phyloP scores from a whole-genome alignment of 2,797 vertebrate species.

The Peromyscus attwateri region DNA sequence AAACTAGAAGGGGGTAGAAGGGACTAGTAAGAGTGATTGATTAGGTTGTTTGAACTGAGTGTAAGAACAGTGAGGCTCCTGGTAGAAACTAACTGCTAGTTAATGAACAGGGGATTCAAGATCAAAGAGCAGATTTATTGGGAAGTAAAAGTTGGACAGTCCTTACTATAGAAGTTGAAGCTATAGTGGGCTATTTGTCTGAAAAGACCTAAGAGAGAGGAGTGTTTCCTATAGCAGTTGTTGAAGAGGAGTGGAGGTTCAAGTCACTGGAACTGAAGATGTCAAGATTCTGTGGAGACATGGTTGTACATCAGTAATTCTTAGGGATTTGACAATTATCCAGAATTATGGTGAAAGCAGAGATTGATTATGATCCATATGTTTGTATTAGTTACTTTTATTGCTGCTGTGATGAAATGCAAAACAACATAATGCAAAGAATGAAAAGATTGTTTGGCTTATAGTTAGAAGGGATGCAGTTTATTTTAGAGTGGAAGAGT shows the following conservation, averaged over 20 bases:
- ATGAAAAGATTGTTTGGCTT: neutral
- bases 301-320: neutral
- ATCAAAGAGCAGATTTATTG: constrained; percentile 18
- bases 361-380: neutral
- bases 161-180: neutral
- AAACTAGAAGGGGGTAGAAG: neutral
- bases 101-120: neutral
- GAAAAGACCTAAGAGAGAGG: neutral
- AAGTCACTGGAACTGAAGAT: constrained; percentile 32
- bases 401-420: neutral
- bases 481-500: neutral
- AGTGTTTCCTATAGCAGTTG: neutral
- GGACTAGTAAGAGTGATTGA: neutral
- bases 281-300: neutral
- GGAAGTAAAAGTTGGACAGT: neutral
- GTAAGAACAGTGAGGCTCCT: neutral
- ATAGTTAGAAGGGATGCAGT: neutral
- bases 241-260: neutral
- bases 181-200: neutral
- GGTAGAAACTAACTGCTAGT: neutral
- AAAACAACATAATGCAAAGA: neutral
- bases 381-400: neutral
- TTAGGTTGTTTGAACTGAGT: neutral
- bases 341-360: neutral
- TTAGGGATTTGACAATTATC: constrained; percentile 36